phyloP scores from a whole-genome alignment of 2,113 vertebrate genomes.

The Pachyramphus minor region DNA sequence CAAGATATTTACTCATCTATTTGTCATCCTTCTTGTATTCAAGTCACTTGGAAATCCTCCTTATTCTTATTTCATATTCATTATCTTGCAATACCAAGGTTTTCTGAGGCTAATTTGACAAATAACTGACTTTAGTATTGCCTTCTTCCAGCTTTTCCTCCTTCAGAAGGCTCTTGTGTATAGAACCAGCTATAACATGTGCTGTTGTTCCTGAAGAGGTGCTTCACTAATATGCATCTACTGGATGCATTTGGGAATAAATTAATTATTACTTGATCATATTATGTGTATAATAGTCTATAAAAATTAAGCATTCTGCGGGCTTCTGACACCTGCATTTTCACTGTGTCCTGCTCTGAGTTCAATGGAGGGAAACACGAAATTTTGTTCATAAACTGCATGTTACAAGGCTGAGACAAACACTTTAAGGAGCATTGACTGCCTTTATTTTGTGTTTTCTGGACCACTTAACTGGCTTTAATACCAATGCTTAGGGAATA shows the following conservation, averaged over 20 bases:
- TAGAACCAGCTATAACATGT: neutral
- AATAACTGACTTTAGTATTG: neutral
- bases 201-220: neutral
- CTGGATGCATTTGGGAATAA: neutral
- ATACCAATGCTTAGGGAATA: neutral
- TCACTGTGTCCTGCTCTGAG: neutral
- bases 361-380: neutral
- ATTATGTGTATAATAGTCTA: neutral
- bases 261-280: neutral
- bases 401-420: neutral
- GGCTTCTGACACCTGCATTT: neutral
- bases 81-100: neutral
- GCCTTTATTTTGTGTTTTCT: slow-evolving; percentile 11
- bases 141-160: neutral
- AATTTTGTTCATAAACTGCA: neutral
- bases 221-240: neutral
- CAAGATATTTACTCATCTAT: neutral
- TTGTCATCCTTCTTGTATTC: neutral
- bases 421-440: neutral
- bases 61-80: neutral
- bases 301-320: neutral
- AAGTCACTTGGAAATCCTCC: neutral
- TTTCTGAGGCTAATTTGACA: neutral
- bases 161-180: neutral
- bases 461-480: neutral